Base-by-base conservation (phyloP, 2,888 invertebrate species). In the Mythimna pallens region DNA sequence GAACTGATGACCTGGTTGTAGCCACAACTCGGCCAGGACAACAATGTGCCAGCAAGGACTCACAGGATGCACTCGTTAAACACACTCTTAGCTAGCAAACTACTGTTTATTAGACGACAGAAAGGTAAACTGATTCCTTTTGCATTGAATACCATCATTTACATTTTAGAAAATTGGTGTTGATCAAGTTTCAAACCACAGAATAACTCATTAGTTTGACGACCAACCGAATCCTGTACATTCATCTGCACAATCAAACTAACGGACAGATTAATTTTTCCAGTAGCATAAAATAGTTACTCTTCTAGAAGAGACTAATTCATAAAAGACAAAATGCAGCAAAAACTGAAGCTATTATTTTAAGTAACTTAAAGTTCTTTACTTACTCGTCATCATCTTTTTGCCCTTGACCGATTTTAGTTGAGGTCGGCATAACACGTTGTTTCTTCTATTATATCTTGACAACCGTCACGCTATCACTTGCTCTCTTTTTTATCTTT, bases 11-110 rank as follows among this genome's bases (percentile, higher is more conserved):
- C 80, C 80, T 57, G 83, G 40, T 62, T 72, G 36, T 52, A n/a
- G 25, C 22, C 14, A 63, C 25, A 63, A 34, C 50, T 43, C 57
- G 30, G 40, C 14, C 61, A 65, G 50, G 50, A 55, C 12, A 9
- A 52, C 25, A 64, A 43, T 25, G 52, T 43, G 58, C 14, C 43
- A 54, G 40, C 43, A 54, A 52, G n/a, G 14, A 63, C 20, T 3
- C 2, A 57, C 79, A 80, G 79, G 79, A 80, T 65, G 80, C 20
- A 40, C 25, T 83, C 30, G 57, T 83, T 79, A 59, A 47, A 59
- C 20, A 62, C 17, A 34, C 25, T 20, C 12, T 20, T 9, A 14
- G 40, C 58, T 40, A 50, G 25, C 50, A 36, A 50, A 62, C 47
- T 57, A 50, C 47, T 62, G 34, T 63, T 25, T 30, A 68, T 57